phyloP scores from a whole-genome alignment of 2,888 invertebrate species.

The Salticus scenicus region DNA sequence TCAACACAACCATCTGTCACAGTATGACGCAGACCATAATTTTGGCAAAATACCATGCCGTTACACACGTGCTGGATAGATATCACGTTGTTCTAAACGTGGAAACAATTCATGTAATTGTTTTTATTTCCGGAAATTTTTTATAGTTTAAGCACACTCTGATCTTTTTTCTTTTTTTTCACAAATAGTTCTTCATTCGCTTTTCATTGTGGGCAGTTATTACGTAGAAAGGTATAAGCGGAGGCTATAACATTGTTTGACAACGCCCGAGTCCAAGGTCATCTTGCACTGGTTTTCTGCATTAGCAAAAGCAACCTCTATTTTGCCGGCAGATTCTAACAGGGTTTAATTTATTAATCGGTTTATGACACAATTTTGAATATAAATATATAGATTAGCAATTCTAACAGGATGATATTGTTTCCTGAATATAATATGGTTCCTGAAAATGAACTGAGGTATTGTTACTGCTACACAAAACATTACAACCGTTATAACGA shows the following conservation, averaged over 20 bases:
- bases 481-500: no score
- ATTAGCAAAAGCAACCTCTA: neutral
- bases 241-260: constrained; percentile 26
- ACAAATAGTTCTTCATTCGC: neutral
- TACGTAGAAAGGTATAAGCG: neutral
- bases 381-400: neutral
- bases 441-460: no score
- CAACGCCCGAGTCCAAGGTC: constrained; percentile 55
- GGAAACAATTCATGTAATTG: neutral
- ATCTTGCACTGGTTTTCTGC: constrained; percentile 1
- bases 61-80: constrained; percentile 19
- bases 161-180: no score
- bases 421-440: no score
- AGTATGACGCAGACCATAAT: neutral
- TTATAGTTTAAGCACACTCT: no score
- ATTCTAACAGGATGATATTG: no score
- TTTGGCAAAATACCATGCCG: constrained; percentile 28
- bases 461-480: no score
- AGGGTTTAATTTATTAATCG: neutral
- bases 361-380: neutral
- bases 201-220: neutral
- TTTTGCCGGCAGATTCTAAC: constrained; percentile 27
- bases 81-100: constrained; percentile 41
- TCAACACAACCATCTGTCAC: neutral
- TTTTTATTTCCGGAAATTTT: neutral